phyloP scores from a whole-genome alignment of 1,140 invertebrate genomes.

The Hypothenemus hampei region DNA sequence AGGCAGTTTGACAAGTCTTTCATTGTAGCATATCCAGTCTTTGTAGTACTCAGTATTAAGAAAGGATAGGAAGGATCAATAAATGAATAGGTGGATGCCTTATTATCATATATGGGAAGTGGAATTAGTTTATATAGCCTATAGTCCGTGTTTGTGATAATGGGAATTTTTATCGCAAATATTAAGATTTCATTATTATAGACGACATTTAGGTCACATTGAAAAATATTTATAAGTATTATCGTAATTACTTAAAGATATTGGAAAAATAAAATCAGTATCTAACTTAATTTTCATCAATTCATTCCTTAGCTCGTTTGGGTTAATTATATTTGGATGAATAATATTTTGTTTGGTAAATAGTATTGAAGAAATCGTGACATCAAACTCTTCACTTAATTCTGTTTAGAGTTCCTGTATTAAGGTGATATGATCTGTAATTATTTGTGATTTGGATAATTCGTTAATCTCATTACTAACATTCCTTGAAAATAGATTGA shows the following conservation, averaged over 20 bases:
- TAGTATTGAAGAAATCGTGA: conserved; percentile 15
- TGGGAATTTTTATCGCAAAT: conserved; percentile 6
- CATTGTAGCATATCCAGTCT: conserved; percentile 2
- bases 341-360: conserved; percentile 28
- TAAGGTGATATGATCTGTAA: conserved; percentile 11
- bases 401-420: conserved; percentile 8
- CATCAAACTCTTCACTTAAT: conserved; percentile 22
- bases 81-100: conserved; percentile 6
- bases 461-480: not conserved
- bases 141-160: not conserved
- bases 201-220: conserved; percentile 2
- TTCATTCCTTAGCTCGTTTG: conserved; percentile 4
- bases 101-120: not conserved
- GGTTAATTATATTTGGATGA: conserved; percentile 19
- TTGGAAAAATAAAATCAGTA: conserved; percentile 8
- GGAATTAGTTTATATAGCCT: conserved; percentile 12
- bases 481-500: not conserved
- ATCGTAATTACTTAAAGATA: conserved; percentile 1
- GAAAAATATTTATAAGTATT: conserved; percentile 10
- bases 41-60: conserved; percentile 15
- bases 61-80: conserved; percentile 11
- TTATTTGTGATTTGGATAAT: not conserved
- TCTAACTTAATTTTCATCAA: conserved; percentile 7
- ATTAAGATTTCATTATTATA: conserved; percentile 3
- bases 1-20: conserved; percentile 7